These are phyloP conservation scores for Thunnus maccoyii DNA, from an alignment of 2,113 vertebrate species.

Conservation along the genomic window DNA sequence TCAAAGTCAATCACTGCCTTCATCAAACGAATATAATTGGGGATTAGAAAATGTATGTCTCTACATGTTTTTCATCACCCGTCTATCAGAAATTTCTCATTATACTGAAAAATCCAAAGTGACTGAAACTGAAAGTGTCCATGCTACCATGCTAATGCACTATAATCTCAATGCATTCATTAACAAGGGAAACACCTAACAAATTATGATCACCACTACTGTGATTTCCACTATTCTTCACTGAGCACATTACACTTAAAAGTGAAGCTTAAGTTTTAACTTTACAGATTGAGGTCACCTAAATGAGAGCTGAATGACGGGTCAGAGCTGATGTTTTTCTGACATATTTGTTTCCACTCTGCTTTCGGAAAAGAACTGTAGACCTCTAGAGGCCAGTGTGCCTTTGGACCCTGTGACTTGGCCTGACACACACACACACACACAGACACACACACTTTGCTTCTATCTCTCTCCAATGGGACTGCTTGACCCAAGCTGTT, in stretches of 20 bases:
- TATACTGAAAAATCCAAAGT: neutral
- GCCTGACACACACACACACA: slow-evolving; percentile 22
- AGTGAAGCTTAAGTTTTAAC: slow-evolving; percentile 14
- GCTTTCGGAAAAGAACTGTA: slow-evolving; percentile 39
- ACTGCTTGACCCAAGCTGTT: slow-evolving; percentile 78
- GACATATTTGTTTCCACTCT: slow-evolving; percentile 43
- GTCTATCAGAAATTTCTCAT: no score
- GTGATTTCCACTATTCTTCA: neutral
- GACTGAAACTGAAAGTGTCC: neutral
- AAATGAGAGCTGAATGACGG: slow-evolving; percentile 6
- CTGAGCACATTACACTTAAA: neutral
- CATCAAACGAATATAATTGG: neutral
- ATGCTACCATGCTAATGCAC: neutral
- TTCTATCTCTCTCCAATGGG: slow-evolving; percentile 37
- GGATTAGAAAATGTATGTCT: no score
- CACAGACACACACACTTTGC: neutral
- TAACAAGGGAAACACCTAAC: no score
- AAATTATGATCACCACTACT: neutral
- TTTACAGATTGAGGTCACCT: slow-evolving; percentile 50
- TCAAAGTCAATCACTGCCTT: neutral
- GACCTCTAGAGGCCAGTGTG: slow-evolving; percentile 50
- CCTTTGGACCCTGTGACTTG: slow-evolving; percentile 43
- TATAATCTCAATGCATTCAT: neutral
- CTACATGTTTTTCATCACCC: no score
- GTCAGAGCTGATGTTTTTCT: slow-evolving; percentile 45